Base-by-base conservation (phyloP, 2,888 invertebrate species). In the Epirrita christyi region DNA sequence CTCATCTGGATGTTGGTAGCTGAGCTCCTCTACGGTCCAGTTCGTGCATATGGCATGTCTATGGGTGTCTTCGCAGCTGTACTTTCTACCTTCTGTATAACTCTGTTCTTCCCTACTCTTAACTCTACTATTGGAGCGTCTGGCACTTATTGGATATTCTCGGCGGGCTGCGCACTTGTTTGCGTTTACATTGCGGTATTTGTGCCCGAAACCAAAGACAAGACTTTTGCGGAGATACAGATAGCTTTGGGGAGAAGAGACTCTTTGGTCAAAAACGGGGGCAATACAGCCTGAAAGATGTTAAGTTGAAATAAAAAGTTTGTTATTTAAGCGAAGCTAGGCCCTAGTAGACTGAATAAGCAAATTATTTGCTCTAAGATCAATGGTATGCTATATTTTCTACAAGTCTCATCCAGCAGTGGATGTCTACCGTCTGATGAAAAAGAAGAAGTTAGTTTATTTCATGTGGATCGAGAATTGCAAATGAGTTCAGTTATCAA, bases 11-110 rank as follows among this genome's bases (percentile, higher is more conserved):
- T 52, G 37, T 29, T 52, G 14, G 15, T 44, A 14, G 52, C 52
- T 0, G 52, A 52, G 29, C 36, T 52, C 13, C 38, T 45, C 46
- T 76, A 78, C 46, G 77, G 75, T 0, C 70, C 63, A 1, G 45
- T 67, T 0, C 62, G 80, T n/a, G 69, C 75, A 0, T 56, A 60
- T 38, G 63, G 59, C 6, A 41, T 63, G 4, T 55, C 63, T 7
- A n/a, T 32, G 0, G 54, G 29, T 0, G 29, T 57, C 5, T 37
- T 60, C 14, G 7, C 55, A 6, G 15, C 14, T 0, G n/a, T 32
- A 2, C 5, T 48, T 7, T 32, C 28, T n/a, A 11, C 27, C 8
- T 58, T 58, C 14, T 10, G 43, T 6, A 21, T 63, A 4, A 21
- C 37, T 0, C 27, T 52, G 0, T 40, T 53, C 32, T 61, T 63